Base-by-base conservation (phyloP, 1,140 invertebrate genomes). In the Thereuonema tuberculata region DNA sequence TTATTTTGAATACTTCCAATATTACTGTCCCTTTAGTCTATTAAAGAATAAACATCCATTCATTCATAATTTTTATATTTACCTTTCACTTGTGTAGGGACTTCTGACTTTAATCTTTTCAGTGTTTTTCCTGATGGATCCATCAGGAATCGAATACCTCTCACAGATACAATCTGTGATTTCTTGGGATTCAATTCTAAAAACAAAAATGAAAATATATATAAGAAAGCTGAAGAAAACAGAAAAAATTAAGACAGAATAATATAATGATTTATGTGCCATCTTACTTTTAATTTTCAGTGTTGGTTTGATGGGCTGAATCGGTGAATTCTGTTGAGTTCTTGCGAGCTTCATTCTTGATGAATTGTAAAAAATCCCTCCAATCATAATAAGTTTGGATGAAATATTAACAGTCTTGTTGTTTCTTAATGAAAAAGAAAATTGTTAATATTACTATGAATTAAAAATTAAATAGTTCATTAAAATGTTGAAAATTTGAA, bases 81-180 rank as follows among this genome's bases (percentile, higher is more conserved):
- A n/a, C n/a, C n/a, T n/a, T n/a, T n/a, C n/a, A n/a, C n/a, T n/a
- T n/a, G n/a, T n/a, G n/a, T n/a, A n/a, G n/a, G n/a, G n/a, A n/a
- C n/a, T n/a, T n/a, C n/a, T n/a, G n/a, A n/a, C n/a, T n/a, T n/a
- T n/a, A n/a, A n/a, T 25, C 53, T 14, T 46, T 60, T 59, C 5
- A 71, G 56, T 52, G 62, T 69, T 59, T 67, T 68, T 14, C 69
- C 68, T 31, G 48, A 46, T 9, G 61, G 15, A 63, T 69, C 68
- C 56, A 69, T 65, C 9, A 60, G 59, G 54, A 69, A 71, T 56
- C 65, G 65, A 9, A 70, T 63, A 9, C 70, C 70, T 59, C 66
- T 55, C 2, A 71, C 66, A 25, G 65, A 66, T 14, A 71, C 63
- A 14, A 63, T 63, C 50, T 68, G 67, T 63, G 65, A 64, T 17